Conservation (phyloP, 2,797 vertebrate genomes). For the Notolabrus celidotus region DNA sequence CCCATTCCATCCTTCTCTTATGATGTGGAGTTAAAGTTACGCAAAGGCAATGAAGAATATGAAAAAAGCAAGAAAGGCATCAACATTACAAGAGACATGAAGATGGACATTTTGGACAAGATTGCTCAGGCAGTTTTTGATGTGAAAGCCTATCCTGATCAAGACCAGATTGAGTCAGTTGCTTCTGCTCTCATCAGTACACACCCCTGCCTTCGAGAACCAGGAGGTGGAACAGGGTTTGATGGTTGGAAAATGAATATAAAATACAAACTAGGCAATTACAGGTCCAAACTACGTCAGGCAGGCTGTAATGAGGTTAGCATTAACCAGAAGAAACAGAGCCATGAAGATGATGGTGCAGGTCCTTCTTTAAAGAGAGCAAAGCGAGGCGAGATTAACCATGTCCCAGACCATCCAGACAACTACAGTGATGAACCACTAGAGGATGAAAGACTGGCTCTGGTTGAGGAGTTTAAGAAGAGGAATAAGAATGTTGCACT, state of each 20-base stretch:
- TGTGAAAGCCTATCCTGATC: slow-evolving; percentile 14
- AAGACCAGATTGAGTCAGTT: slow-evolving; percentile 15
- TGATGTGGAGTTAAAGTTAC: slow-evolving; percentile 9
- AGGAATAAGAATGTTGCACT: slow-evolving; percentile 2
- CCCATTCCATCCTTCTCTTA: not conserved
- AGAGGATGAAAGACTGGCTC: not conserved
- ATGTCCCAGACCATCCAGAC: slow-evolving; percentile 6
- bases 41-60: slow-evolving; percentile 8
- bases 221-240: not conserved
- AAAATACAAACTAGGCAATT: slow-evolving; percentile 14
- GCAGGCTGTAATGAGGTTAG: not conserved
- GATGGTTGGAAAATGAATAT: slow-evolving; percentile 9
- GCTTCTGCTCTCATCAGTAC: slow-evolving; percentile 2
- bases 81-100: slow-evolving; percentile 15
- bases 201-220: slow-evolving; percentile 17
- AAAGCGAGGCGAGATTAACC: not conserved
- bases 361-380: not conserved
- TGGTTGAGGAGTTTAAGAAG: slow-evolving; percentile 4
- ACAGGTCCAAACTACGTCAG: slow-evolving; percentile 2
- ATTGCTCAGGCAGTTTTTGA: slow-evolving; percentile 7
- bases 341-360: slow-evolving; percentile 2
- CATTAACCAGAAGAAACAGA: not conserved
- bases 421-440: not conserved
- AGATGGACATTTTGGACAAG: slow-evolving; percentile 5
- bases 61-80: slow-evolving; percentile 11